Evolutionary conservation across 92 coral and sea anemone genomes (phyloP).

Genomic region (Phenganax stokvisi): DNA sequence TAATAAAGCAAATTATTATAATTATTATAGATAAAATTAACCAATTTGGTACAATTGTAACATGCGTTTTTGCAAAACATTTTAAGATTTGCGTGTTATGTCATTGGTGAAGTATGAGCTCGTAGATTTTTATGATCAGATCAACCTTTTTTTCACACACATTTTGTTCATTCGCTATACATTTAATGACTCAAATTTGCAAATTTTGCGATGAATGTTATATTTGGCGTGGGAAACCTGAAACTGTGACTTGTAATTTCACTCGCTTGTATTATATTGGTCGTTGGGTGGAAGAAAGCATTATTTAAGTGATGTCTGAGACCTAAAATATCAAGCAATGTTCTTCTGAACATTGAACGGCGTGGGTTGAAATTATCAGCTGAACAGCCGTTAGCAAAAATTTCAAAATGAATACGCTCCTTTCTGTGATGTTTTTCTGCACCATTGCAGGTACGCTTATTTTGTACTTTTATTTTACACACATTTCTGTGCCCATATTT

Average conservation of each 20-base stretch:
- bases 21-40: too few species aligned
- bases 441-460: not conserved
- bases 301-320: not conserved
- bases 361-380: not conserved
- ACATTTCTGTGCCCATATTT: not conserved
- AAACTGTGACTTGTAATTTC: not conserved
- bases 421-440: not conserved
- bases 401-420: not conserved
- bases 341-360: not conserved
- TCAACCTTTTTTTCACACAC: too few species aligned
- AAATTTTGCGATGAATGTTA: not conserved
- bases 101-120: too few species aligned
- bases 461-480: not conserved
- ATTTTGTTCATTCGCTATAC: too few species aligned
- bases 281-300: not conserved
- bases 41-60: too few species aligned
- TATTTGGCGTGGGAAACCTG: conserved; percentile 20
- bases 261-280: not conserved
- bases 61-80: too few species aligned
- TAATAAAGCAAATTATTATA: too few species aligned
- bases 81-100: too few species aligned
- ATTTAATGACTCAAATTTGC: too few species aligned
- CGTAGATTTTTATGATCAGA: too few species aligned
- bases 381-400: too few species aligned
- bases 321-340: not conserved